Conservation (phyloP, 2,113 vertebrate species). For the Lynx canadensis region DNA sequence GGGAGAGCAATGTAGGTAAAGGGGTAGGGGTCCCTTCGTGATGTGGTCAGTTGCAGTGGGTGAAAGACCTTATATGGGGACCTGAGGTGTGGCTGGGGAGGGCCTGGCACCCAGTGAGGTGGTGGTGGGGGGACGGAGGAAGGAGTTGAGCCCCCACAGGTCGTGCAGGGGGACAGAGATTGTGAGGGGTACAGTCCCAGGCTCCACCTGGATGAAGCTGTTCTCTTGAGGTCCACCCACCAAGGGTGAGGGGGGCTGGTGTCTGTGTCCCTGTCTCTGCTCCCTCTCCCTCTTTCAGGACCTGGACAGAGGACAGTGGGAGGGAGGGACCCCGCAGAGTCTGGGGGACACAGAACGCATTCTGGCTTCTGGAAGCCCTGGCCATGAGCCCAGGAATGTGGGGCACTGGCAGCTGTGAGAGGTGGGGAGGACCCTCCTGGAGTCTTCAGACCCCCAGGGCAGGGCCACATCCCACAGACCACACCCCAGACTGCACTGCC, state of each 20-base stretch:
- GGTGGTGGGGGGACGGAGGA: background rate
- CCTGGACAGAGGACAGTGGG: background rate
- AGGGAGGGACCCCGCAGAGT: background rate
- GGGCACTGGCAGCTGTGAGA: background rate
- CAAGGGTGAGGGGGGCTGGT: background rate
- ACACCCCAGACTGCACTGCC: too few species aligned
- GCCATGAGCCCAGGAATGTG: background rate
- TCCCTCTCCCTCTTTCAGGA: background rate
- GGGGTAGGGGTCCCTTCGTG: background rate
- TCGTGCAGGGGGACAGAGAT: background rate
- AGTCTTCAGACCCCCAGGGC: too few species aligned
- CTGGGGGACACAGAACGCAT: background rate
- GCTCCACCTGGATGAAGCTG: background rate
- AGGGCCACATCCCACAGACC: too few species aligned
- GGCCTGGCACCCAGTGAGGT: background rate
- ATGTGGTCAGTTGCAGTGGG: background rate
- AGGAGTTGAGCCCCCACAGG: background rate
- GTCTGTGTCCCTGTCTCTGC: background rate
- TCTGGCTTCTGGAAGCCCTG: background rate
- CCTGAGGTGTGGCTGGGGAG: background rate
- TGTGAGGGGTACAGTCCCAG: background rate
- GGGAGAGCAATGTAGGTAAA: background rate
- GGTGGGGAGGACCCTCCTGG: background rate
- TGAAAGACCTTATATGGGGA: background rate
- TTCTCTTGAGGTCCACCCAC: background rate